Conservation (phyloP, 92 coral and sea anemone genomes). For the Chrysogorgia sp. region DNA sequence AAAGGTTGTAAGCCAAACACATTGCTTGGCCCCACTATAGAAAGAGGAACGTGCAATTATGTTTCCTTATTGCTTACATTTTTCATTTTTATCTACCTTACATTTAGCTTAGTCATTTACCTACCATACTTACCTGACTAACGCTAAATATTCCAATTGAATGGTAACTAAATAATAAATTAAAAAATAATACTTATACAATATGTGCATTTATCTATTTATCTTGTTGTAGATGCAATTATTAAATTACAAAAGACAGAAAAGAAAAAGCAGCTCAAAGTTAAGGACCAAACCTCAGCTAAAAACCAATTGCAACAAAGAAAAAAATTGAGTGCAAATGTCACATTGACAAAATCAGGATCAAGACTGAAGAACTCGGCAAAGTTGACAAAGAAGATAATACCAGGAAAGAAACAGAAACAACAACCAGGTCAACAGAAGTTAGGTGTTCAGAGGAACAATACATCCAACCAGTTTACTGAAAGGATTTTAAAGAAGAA, state of each 20-base stretch:
- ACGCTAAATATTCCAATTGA: no score
- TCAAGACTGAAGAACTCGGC: not conserved
- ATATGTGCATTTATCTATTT: not conserved
- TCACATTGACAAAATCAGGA: not conserved
- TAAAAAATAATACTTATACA: no score
- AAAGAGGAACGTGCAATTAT: no score
- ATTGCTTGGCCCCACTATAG: no score
- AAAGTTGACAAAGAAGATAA: not conserved
- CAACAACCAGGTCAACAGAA: not conserved
- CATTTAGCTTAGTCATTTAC: no score
- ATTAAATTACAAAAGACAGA: constrained; percentile 10
- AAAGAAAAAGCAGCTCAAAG: constrained; percentile 1
- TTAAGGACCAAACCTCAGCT: not conserved
- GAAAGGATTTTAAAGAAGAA: not conserved
- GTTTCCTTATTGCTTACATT: no score
- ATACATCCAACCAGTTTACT: not conserved
- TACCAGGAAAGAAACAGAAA: not conserved
- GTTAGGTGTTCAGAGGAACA: not conserved
- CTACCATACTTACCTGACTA: no score
- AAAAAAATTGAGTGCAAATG: not conserved
- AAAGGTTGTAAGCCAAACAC: no score
- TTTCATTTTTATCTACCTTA: no score
- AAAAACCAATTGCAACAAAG: not conserved
- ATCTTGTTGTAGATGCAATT: constrained; percentile 8
- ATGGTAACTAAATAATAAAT: no score